A percentile compares a stretch with the other conserved stretches of the same genome.
These are phyloP conservation scores for Taxidea taxus DNA, from an alignment of 2,113 vertebrate genomes.

Conservation along the genomic window DNA sequence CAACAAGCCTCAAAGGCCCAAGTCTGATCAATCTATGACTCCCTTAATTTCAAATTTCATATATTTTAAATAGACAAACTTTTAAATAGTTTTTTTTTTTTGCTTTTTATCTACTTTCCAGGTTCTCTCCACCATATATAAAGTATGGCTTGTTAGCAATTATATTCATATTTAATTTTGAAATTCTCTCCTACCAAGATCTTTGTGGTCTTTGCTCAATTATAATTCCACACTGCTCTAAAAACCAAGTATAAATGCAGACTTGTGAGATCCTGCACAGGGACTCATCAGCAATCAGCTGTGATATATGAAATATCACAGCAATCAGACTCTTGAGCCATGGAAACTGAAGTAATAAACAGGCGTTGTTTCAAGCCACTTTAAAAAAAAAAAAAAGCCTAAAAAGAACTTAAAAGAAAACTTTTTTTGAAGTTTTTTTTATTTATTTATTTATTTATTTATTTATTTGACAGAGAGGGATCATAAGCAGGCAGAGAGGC, in stretches of 20 bases:
- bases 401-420: neutral
- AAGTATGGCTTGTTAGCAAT: neutral
- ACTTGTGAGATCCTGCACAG: neutral
- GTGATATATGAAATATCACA: too few species aligned
- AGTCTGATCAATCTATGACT: neutral
- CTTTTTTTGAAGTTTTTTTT: too few species aligned
- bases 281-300: neutral
- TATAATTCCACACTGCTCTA: neutral
- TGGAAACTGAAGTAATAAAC: neutral
- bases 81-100: neutral
- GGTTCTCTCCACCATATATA: neutral
- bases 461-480: too few species aligned
- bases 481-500: too few species aligned
- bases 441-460: too few species aligned
- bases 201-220: neutral
- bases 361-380: neutral
- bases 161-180: neutral
- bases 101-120: neutral
- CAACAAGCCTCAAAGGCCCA: neutral
- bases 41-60: neutral
- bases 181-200: slow-evolving; percentile 2
- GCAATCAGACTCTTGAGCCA: neutral
- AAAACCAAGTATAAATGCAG: neutral
- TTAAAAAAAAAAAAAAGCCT: neutral
- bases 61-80: neutral